Percentiles rank a stretch among this genome's conserved stretches.
Conservation (phyloP, 2,797 vertebrate species). For the Halcyon badia region DNA sequence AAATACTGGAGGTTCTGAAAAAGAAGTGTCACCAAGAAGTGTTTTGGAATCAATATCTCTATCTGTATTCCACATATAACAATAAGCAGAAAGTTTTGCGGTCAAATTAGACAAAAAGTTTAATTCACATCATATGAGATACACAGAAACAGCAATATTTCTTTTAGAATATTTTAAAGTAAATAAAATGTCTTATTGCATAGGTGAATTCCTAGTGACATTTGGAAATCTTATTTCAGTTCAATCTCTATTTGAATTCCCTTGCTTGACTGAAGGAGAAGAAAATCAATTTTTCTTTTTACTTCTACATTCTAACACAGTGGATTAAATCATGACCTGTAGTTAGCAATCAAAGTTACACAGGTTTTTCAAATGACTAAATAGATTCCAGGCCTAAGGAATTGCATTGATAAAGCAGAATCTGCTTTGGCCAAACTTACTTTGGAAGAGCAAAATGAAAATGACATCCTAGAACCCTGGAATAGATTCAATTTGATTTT, state of each 20-base stretch:
- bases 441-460: background rate
- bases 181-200: background rate
- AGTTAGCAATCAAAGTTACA: background rate
- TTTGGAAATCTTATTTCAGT: background rate
- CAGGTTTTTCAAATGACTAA: background rate
- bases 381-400: background rate
- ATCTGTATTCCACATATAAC: background rate
- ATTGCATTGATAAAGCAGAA: background rate
- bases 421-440: background rate
- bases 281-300: background rate
- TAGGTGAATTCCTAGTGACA: background rate
- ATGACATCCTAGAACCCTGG: background rate
- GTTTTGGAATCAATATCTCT: background rate
- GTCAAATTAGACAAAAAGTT: background rate
- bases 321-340: background rate
- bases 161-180: background rate
- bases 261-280: background rate
- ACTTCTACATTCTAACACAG: background rate
- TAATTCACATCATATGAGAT: background rate
- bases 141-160: background rate
- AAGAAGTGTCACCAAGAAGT: background rate
- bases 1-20: background rate
- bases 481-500: background rate
- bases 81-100: background rate
- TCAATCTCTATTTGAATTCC: background rate